Evolutionary conservation across 2,888 invertebrate genomes (phyloP), one percentile per base, ranked within the genome.

Genomic region (Drosophila quinaria): DNA sequence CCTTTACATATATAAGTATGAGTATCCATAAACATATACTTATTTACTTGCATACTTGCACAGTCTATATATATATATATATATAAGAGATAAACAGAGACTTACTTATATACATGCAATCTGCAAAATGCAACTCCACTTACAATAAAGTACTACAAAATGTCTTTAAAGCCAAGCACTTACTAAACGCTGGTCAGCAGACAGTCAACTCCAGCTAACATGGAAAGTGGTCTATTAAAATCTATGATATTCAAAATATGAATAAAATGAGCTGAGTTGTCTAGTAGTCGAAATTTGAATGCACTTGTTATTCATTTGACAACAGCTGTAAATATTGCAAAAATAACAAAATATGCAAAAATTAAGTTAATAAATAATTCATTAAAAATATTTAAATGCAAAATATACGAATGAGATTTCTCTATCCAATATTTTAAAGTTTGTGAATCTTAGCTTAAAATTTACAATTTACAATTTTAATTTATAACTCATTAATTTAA

Each of bases 101-200:
- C 29, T 29, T 29, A 42, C 37, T 13, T 25, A 37, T 9, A 50
- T 33, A 5, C 22, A 22, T 35, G 6, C 13, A 37, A 59, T 41
- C 31, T 64, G 39, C 50, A 61, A 64, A 60, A 41, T 71, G 74
- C 56, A 50, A 55, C 62, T 63, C 41, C 41, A 13, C 41, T 49
- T 44, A 47, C 33, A 50, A 42, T 50, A 69, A 74, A 78, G 39
- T 59, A 44, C 46, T 35, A 61, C 58, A 54, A 70, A 56, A n/a
- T 44, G 17, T 47, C 52, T 44, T 51, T 15, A 56, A 69, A 13
- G 46, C 55, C 15, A 22, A 44, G 33, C 15, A 56, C 55, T 56
- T 44, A 33, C 19, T 10, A 60, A 54, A 44, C 35, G 44, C 35
- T 22, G 13, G 31, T 33, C 37, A 29, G n/a, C 17, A 50, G 50